Evolutionary conservation across 2,113 vertebrate genomes (phyloP).

Genomic region (Anhinga rufa): DNA sequence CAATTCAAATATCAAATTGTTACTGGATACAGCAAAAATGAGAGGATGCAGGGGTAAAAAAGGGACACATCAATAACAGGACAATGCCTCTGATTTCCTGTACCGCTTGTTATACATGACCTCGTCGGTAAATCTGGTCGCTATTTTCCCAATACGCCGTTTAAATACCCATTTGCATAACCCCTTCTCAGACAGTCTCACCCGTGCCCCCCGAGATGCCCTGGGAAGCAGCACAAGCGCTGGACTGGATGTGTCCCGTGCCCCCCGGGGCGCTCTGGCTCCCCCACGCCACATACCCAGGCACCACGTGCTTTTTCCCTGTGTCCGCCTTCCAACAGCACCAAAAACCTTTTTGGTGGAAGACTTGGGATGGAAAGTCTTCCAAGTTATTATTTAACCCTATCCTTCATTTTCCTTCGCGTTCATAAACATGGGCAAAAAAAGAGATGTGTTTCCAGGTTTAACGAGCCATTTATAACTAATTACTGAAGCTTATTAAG

Average conservation of each 20-base stretch:
- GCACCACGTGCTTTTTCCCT: not conserved
- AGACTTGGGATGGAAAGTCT: not conserved
- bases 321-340: not conserved
- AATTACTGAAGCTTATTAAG: slow-evolving; percentile 69
- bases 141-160: not conserved
- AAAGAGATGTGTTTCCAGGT: slow-evolving; percentile 18
- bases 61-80: slow-evolving; percentile 4
- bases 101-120: not conserved
- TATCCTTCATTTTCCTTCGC: not conserved
- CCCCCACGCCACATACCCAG: accelerated
- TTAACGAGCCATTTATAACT: slow-evolving; percentile 62
- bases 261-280: accelerated
- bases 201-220: accelerated
- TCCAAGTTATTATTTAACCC: slow-evolving; percentile 14
- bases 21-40: not conserved
- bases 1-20: slow-evolving; percentile 27
- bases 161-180: not conserved
- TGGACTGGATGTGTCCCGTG: accelerated
- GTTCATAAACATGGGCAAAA: not conserved
- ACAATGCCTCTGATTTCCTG: slow-evolving; percentile 30
- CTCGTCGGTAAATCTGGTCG: not conserved
- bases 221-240: not conserved
- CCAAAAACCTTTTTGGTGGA: not conserved
- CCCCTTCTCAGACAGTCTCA: not conserved
- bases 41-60: slow-evolving; percentile 16